These are phyloP conservation scores for Adelphocoris suturalis DNA, from an alignment of 2,888 invertebrate genomes.

Conservation along the genomic window DNA sequence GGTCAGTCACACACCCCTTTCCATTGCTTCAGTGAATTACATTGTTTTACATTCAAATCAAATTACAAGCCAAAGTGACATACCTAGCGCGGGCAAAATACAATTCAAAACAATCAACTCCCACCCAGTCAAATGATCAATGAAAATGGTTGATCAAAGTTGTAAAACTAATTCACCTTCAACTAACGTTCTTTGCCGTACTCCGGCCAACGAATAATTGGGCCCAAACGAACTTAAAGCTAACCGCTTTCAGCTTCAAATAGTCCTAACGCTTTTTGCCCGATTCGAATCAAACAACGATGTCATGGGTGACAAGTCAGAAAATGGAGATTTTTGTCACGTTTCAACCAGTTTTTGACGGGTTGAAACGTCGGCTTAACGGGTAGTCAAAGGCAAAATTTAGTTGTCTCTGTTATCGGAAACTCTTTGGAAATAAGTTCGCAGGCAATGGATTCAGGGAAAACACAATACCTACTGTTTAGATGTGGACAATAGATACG, in stretches of 20 bases:
- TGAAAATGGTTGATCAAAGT: conserved; percentile 54
- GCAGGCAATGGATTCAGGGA: neutral
- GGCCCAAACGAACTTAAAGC: conserved; percentile 12
- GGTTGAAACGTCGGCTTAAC: neutral
- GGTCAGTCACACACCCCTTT: too few relatives aligned
- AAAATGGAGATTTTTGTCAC: neutral
- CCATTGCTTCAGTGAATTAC: neutral
- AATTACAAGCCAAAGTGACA: conserved; percentile 11
- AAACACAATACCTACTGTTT: neutral
- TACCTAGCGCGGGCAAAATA: neutral
- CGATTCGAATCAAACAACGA: neutral
- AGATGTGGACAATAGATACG: neutral
- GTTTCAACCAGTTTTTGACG: conserved; percentile 1
- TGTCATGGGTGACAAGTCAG: neutral
- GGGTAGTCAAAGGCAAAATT: neutral
- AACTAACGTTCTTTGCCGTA: neutral
- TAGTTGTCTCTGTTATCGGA: conserved; percentile 2
- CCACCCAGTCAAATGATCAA: conserved; percentile 15
- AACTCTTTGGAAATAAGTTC: neutral
- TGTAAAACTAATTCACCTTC: conserved; percentile 49
- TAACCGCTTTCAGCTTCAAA: conserved; percentile 7
- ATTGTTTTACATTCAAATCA: conserved; percentile 25
- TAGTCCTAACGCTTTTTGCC: neutral
- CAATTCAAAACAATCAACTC: conserved; percentile 18
- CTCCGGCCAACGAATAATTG: neutral